Evolutionary conservation across 2,797 vertebrate species (phyloP).

Genomic region (Lacerta bilineata): DNA sequence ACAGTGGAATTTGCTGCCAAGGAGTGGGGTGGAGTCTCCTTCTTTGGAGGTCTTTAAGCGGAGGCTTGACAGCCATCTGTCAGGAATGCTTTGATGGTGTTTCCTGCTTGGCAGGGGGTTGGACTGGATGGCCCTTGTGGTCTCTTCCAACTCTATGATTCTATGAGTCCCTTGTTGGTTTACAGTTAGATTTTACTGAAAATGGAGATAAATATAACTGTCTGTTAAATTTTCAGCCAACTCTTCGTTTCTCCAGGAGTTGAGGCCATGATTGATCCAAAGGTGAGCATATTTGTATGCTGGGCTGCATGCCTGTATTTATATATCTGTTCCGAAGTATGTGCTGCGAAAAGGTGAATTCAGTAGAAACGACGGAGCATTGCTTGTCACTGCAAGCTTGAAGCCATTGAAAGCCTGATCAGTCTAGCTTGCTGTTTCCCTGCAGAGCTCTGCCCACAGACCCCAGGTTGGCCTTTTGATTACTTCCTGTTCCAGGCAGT

Average conservation of each 20-base stretch:
- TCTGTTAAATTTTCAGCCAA: neutral
- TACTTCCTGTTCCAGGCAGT: constrained; percentile 18
- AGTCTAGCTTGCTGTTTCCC: neutral
- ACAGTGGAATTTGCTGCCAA: no score
- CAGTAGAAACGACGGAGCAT: no score
- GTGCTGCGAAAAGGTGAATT: neutral
- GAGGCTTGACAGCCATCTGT: no score
- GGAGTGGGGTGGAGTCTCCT: no score
- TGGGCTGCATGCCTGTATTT: neutral
- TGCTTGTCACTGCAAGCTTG: neutral
- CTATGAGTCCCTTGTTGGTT: no score
- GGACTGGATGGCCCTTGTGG: no score
- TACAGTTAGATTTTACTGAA: neutral
- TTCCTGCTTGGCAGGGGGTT: no score
- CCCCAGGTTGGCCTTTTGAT: constrained; percentile 36
- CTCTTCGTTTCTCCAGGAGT: neutral
- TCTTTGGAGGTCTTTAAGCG: no score
- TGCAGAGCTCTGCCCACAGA: constrained; percentile 19
- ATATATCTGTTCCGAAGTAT: neutral
- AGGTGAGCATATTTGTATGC: no score
- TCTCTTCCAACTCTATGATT: no score
- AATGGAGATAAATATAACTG: neutral
- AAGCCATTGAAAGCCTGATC: neutral
- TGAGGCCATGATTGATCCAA: neutral
- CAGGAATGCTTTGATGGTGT: no score